These are phyloP conservation scores for Heliconius hortense DNA, from an alignment of 2,888 invertebrate genomes.

Conservation along the genomic window DNA sequence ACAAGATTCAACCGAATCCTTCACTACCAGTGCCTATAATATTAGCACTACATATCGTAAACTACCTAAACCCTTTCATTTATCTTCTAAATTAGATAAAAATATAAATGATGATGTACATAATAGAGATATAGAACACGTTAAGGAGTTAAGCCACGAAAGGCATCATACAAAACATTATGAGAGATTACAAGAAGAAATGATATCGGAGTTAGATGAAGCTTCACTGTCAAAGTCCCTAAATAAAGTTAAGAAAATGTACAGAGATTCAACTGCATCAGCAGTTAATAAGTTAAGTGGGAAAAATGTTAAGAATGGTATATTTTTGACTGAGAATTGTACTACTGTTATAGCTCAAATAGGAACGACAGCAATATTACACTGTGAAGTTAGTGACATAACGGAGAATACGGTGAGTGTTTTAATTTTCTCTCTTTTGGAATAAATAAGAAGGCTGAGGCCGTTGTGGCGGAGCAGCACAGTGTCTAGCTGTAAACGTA, in stretches of 20 bases:
- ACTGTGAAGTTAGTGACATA: slow-evolving; percentile 84
- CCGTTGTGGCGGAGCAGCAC: neutral
- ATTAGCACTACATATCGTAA: slow-evolving; percentile 60
- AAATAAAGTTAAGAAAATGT: slow-evolving; percentile 78
- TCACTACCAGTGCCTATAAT: slow-evolving; percentile 57
- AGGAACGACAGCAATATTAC: slow-evolving; percentile 83
- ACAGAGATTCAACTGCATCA: slow-evolving; percentile 73
- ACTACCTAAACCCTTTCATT: slow-evolving; percentile 69
- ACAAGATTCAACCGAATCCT: slow-evolving; percentile 57
- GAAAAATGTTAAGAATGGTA: slow-evolving; percentile 67
- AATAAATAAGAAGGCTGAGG: neutral
- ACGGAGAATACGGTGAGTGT: slow-evolving; percentile 83
- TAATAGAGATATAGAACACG: slow-evolving; percentile 66
- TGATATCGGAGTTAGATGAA: slow-evolving; percentile 63
- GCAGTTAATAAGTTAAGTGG: slow-evolving; percentile 71
- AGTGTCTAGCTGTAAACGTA: neutral
- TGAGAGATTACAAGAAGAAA: slow-evolving; percentile 60
- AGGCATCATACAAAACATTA: slow-evolving; percentile 60
- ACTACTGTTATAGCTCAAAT: slow-evolving; percentile 84
- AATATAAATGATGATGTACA: slow-evolving; percentile 66
- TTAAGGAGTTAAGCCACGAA: slow-evolving; percentile 57
- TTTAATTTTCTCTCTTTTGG: neutral
- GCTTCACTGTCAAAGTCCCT: slow-evolving; percentile 60
- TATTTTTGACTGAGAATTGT: slow-evolving; percentile 83
- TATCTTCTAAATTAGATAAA: slow-evolving; percentile 62